phyloP scores from a whole-genome alignment of 2,888 invertebrate genomes.

The Oasisia sp. region DNA sequence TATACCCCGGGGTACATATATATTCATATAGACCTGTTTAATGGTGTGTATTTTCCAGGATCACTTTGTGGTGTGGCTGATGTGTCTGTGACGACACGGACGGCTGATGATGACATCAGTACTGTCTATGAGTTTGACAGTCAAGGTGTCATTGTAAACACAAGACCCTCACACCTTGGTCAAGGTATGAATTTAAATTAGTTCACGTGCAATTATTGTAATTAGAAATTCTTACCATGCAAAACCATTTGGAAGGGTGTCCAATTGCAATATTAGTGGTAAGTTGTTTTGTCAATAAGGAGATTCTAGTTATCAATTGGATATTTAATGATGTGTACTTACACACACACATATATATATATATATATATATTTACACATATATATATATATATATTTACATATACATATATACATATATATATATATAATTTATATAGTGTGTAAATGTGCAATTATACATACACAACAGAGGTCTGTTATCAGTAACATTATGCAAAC shows the following conservation, averaged over 20 bases:
- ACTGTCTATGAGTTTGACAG: constrained; percentile 67
- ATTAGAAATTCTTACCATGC: background rate
- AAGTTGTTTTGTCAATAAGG: too few relatives aligned
- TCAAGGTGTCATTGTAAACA: constrained; percentile 66
- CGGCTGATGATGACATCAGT: constrained; percentile 67
- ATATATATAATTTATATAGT: too few relatives aligned
- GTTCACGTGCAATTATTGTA: constrained; percentile 19
- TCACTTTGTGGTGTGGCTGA: constrained; percentile 71
- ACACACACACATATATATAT: too few relatives aligned
- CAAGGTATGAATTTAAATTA: constrained; percentile 62
- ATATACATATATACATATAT: too few relatives aligned
- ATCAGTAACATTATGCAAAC: background rate
- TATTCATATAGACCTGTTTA: background rate
- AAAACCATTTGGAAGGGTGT: too few relatives aligned
- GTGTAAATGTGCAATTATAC: too few relatives aligned
- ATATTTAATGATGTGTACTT: too few relatives aligned
- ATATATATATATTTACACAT: too few relatives aligned
- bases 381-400: too few relatives aligned
- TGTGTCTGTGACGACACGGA: constrained; percentile 70
- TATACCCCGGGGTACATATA: too few relatives aligned
- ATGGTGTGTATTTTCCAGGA: constrained; percentile 44
- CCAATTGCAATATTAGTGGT: too few relatives aligned
- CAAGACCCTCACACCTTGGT: constrained; percentile 67
- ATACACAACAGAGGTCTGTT: background rate
- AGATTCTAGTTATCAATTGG: too few relatives aligned